Conservation (phyloP, 2,888 invertebrate genomes). For the Marronus borbonicus region DNA sequence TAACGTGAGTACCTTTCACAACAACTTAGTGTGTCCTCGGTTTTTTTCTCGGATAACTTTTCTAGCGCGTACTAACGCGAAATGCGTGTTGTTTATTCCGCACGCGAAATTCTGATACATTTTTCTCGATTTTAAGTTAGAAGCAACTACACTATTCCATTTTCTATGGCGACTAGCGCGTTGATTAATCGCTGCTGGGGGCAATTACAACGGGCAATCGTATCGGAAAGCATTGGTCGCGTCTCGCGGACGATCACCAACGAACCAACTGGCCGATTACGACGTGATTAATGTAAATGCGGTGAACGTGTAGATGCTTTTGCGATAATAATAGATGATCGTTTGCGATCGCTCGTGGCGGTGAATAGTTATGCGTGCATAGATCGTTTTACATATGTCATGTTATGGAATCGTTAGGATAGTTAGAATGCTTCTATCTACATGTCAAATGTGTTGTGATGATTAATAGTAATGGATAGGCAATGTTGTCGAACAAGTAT, state of each 20-base stretch:
- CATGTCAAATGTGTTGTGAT: not conserved
- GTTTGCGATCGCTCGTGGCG: constrained; percentile 4
- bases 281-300: not conserved
- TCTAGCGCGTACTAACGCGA: not conserved
- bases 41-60: not conserved
- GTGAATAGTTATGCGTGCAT: not conserved
- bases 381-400: not conserved
- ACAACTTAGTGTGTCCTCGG: constrained; percentile 5
- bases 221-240: not conserved
- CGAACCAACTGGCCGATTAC: not conserved
- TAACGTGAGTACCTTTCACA: constrained; percentile 1
- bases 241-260: not conserved
- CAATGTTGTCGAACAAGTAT: not conserved
- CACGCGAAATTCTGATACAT: not conserved
- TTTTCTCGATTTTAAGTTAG: not conserved
- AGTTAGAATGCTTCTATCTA: not conserved
- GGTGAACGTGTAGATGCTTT: constrained; percentile 3
- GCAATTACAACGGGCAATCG: constrained; percentile 4
- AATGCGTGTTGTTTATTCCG: not conserved
- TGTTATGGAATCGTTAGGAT: not conserved
- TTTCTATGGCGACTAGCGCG: not conserved
- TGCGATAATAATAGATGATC: not conserved
- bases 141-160: not conserved
- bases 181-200: not conserved
- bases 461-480: not conserved